phyloP scores from a whole-genome alignment of 2,113 vertebrate species.

The Salvelinus alpinus region DNA sequence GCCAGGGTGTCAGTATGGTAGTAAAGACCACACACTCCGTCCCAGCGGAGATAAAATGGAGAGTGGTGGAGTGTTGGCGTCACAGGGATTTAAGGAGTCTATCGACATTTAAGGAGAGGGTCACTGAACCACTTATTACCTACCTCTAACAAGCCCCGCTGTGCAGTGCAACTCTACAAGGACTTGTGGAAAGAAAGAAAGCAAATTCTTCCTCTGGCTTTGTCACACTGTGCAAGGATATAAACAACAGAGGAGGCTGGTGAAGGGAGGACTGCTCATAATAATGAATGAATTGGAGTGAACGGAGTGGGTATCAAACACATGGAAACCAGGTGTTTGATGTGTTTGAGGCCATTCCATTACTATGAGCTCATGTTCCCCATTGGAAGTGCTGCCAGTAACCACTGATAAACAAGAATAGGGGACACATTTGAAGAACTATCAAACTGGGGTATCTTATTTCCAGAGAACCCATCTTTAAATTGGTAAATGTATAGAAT shows the following conservation, averaged over 20 bases:
- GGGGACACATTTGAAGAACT: too few relatives aligned
- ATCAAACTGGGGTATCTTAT: too few relatives aligned
- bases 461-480: not conserved
- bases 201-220: not conserved
- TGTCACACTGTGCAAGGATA: too few relatives aligned
- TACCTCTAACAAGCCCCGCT: not conserved
- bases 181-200: not conserved
- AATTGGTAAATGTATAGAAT: not conserved
- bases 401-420: too few relatives aligned
- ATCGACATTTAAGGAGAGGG: slow-evolving; percentile 20
- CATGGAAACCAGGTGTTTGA: too few relatives aligned
- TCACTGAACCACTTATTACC: slow-evolving; percentile 9
- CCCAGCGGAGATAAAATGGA: not conserved
- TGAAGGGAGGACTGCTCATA: too few relatives aligned
- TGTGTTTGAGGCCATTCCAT: too few relatives aligned
- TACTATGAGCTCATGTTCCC: too few relatives aligned
- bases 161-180: slow-evolving; percentile 5
- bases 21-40: slow-evolving; percentile 23
- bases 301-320: too few relatives aligned
- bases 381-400: too few relatives aligned
- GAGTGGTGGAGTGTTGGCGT: slow-evolving; percentile 3
- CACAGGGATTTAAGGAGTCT: slow-evolving; percentile 11
- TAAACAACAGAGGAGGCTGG: too few relatives aligned
- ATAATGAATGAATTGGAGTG: too few relatives aligned
- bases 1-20: slow-evolving; percentile 10